Percentiles rank a stretch among this genome's conserved stretches.
Evolutionary conservation across 2,888 invertebrate species (phyloP).

Genomic region (Caenorhabditis becei): DNA sequence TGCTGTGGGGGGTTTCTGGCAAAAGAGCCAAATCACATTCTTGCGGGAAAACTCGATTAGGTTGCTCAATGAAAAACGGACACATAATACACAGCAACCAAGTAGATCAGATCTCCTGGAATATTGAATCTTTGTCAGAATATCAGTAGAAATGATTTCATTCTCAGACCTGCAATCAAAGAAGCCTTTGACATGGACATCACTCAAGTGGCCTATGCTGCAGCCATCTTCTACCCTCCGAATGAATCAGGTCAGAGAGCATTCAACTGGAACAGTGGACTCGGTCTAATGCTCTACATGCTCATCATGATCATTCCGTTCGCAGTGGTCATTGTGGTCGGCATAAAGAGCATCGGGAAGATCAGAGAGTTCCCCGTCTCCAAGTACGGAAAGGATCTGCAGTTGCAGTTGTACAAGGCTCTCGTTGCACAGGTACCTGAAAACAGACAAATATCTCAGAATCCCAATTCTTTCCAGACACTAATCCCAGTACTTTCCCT

Average conservation of each 20-base stretch:
- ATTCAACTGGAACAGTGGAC: slow-evolving; percentile 26
- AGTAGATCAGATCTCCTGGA: background rate
- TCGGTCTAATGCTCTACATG: slow-evolving; percentile 18
- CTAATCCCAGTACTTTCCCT: slow-evolving; percentile 32
- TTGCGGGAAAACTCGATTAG: no score
- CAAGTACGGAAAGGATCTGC: slow-evolving; percentile 26
- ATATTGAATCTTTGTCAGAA: no score
- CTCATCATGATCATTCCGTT: slow-evolving; percentile 41
- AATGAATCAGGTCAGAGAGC: slow-evolving; percentile 7
- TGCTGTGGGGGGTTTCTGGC: no score
- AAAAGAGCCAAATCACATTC: no score
- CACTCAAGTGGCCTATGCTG: slow-evolving; percentile 34
- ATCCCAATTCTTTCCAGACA: slow-evolving; percentile 30
- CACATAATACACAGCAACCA: no score
- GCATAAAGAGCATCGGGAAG: slow-evolving; percentile 11
- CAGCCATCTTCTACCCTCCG: slow-evolving; percentile 33
- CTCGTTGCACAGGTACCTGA: slow-evolving; percentile 37
- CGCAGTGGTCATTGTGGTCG: slow-evolving; percentile 17
- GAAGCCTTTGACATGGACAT: slow-evolving; percentile 32
- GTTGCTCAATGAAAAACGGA: no score
- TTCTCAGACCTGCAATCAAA: slow-evolving; percentile 23
- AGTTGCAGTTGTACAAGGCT: slow-evolving; percentile 48
- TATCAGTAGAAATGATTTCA: no score
- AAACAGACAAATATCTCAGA: slow-evolving; percentile 11
- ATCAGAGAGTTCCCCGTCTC: slow-evolving; percentile 34